Percentiles rank a stretch among this genome's conserved stretches.
Conservation (phyloP, 2,797 vertebrate genomes). For the Megalops cyprinoides region DNA sequence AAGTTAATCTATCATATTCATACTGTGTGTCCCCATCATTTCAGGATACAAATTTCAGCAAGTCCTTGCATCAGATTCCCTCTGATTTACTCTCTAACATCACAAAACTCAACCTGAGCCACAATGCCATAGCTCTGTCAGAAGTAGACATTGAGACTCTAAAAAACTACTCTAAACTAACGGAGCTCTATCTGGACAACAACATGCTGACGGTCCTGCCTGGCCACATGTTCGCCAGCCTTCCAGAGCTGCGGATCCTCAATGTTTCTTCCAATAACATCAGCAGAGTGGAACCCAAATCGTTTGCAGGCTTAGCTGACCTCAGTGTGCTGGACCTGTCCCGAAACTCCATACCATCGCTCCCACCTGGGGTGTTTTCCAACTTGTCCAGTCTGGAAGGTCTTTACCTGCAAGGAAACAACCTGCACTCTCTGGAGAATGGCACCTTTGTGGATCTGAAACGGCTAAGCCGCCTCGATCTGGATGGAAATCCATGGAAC, state of each 20-base stretch:
- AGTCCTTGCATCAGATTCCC: constrained; percentile 58
- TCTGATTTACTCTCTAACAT: constrained; percentile 43
- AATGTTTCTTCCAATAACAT: constrained; percentile 69
- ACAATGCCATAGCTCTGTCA: constrained; percentile 66
- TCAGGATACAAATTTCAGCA: constrained; percentile 32
- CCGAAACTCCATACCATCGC: constrained; percentile 63
- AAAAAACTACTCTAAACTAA: constrained; percentile 56
- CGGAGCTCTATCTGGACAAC: constrained; percentile 64
- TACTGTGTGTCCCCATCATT: not conserved
- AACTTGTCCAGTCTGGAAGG: constrained; percentile 55
- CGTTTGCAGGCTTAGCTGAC: constrained; percentile 66
- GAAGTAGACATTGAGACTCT: constrained; percentile 53
- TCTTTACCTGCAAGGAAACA: constrained; percentile 68
- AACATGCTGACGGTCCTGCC: constrained; percentile 62
- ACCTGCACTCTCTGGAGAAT: constrained; percentile 51
- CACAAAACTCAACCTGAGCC: constrained; percentile 66
- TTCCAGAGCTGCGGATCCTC: constrained; percentile 65
- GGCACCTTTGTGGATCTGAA: constrained; percentile 45
- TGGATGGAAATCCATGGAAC: constrained; percentile 72
- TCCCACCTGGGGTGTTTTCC: constrained; percentile 58
- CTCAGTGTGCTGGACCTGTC: constrained; percentile 66
- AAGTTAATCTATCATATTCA: no score
- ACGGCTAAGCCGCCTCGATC: constrained; percentile 54
- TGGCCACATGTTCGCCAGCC: constrained; percentile 61
- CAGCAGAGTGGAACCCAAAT: constrained; percentile 54